A percentile compares a stretch with the other conserved stretches of the same genome.
These are phyloP conservation scores for Jaculus jaculus DNA, from an alignment of 2,113 vertebrate genomes.

Conservation along the genomic window DNA sequence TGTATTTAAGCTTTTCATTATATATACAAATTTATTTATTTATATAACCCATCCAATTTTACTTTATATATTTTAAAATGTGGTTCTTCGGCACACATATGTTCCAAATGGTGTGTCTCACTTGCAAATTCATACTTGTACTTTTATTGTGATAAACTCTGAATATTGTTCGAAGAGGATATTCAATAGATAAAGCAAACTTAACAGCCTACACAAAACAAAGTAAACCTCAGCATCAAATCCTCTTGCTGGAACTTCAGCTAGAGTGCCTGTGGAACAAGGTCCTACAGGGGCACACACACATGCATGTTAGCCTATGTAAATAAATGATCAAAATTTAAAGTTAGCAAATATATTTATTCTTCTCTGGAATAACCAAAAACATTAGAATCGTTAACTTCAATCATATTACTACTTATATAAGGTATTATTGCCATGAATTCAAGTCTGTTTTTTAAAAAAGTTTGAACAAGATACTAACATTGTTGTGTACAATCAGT, in stretches of 20 bases:
- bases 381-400: constrained; percentile 7
- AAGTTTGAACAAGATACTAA: neutral
- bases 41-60: constrained; percentile 10
- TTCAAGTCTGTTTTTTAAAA: neutral
- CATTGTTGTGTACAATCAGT: neutral
- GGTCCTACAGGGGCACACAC: too few species aligned
- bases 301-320: neutral
- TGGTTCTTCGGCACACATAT: neutral
- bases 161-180: neutral
- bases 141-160: neutral
- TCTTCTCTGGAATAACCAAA: neutral
- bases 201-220: too few species aligned
- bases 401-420: neutral
- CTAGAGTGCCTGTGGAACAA: too few species aligned
- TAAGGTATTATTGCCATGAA: neutral
- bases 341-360: constrained; percentile 15
- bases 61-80: constrained; percentile 39
- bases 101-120: neutral
- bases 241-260: too few species aligned
- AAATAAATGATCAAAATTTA: neutral
- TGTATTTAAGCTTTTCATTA: neutral
- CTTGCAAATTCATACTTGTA: neutral
- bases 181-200: too few species aligned
- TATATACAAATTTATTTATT: constrained; percentile 9
- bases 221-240: too few species aligned